Base-by-base conservation (phyloP, 2,113 vertebrate genomes). In the Rutilus rutilus region DNA sequence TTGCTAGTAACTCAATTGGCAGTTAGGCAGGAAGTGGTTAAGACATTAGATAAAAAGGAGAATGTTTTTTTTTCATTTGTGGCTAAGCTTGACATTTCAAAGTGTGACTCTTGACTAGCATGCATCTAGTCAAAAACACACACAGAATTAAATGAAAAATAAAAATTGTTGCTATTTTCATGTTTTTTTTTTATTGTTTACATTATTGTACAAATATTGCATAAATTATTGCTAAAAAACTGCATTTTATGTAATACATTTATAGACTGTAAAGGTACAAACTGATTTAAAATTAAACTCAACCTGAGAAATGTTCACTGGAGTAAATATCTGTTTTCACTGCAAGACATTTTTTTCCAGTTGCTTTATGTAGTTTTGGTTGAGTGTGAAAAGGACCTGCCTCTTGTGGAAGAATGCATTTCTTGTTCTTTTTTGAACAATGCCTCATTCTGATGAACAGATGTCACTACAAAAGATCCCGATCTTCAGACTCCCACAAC, bases 401-500 rank as follows among this genome's bases (percentile, higher is more conserved):
- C 54, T 6, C 77, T 78, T 78, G 77, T 60, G 77, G 10, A 27
- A 33, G 19, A 77, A 57, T 25, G 6, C 7, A 0, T 25, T 57
- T 57, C 5, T 23, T 78, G 36, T 71, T 71, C 17, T 17, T 27
- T 52, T 77, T 33, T 57, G 2, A 57, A 78, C 50, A 57, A 50
- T 11, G 50, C 45, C 14, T 50, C 23, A 19, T 52, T 76, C n/a
- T 27, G 42, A 47, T 25, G 25, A 76, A 76, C 12, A 74, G 39
- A 65, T 27, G 12, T 67, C 64, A 30, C 3, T 36, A 42, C 33
- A 42, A 71, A 71, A 23, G 17, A 5, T 39, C 39, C 3, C 0
- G 67, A 71, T 71, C 67, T 71, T 47, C 71, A 74, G 71, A 74
- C 25, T 47, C 73, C 19, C 27, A 57, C 52, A 57, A 36, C 50